These are phyloP conservation scores for Vulpes ferrilata DNA, from an alignment of 2,113 vertebrate species.

Conservation along the genomic window DNA sequence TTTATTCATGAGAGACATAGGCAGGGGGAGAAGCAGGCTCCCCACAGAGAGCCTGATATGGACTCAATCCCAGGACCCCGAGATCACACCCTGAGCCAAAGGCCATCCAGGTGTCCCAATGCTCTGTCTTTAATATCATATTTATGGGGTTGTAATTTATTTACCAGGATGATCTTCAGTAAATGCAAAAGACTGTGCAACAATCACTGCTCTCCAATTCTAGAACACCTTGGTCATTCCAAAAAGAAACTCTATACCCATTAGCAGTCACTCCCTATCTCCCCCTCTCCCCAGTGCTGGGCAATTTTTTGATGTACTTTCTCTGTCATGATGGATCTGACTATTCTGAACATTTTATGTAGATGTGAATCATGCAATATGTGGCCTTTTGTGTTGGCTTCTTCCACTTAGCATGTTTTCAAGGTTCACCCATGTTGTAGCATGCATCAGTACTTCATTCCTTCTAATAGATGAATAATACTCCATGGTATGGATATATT, in stretches of 20 bases:
- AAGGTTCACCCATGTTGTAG: neutral
- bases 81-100: too few relatives aligned
- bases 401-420: neutral
- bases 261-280: neutral
- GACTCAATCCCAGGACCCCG: too few relatives aligned
- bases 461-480: neutral
- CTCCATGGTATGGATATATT: neutral
- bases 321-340: neutral
- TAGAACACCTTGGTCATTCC: neutral
- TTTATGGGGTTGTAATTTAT: neutral
- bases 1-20: too few relatives aligned
- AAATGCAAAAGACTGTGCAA: neutral
- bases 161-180: neutral
- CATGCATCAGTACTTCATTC: too few relatives aligned
- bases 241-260: neutral
- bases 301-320: neutral
- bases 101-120: too few relatives aligned
- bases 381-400: neutral
- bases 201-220: neutral
- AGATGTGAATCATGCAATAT: neutral
- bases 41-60: too few relatives aligned
- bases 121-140: neutral
- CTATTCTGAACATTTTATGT: neutral
- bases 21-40: too few relatives aligned
- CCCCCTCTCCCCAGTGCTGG: neutral